Conservation (phyloP, 1,140 invertebrate genomes). For the Teleopsis dalmanni region DNA sequence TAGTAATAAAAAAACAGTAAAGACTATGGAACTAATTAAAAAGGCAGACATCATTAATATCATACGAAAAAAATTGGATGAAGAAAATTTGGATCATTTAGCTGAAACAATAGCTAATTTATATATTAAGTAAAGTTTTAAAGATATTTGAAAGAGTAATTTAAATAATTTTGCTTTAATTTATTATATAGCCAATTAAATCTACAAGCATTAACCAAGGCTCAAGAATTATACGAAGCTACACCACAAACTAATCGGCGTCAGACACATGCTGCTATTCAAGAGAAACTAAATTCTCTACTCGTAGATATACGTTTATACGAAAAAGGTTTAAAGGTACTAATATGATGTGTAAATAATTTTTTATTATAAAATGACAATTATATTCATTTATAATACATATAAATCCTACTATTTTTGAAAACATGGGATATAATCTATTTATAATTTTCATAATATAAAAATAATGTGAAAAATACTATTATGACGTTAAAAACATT, state of each 20-base stretch:
- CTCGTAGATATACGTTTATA: conserved; percentile 72
- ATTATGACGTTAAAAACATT: not conserved
- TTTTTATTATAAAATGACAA: no score
- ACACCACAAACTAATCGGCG: conserved; percentile 61
- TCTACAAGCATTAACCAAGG: conserved; percentile 50
- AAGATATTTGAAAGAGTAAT: conserved; percentile 22
- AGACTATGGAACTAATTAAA: conserved; percentile 45
- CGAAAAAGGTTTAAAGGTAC: conserved; percentile 73
- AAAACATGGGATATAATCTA: no score
- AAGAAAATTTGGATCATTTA: conserved; percentile 59
- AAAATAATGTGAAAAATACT: no score
- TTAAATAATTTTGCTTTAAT: not conserved
- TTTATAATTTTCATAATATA: no score
- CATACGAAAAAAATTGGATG: conserved; percentile 56
- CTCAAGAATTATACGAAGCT: conserved; percentile 63
- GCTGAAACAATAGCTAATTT: conserved; percentile 52
- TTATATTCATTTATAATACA: no score
- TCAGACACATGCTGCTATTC: conserved; percentile 69
- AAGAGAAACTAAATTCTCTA: conserved; percentile 72
- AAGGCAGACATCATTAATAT: conserved; percentile 60
- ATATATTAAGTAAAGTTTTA: conserved; percentile 50
- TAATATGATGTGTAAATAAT: no score
- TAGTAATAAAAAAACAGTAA: conserved; percentile 12
- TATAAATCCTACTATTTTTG: no score
- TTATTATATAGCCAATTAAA: conserved; percentile 37